Conservation (phyloP, 2,797 vertebrate genomes). For the Crypturellus tataupa region DNA sequence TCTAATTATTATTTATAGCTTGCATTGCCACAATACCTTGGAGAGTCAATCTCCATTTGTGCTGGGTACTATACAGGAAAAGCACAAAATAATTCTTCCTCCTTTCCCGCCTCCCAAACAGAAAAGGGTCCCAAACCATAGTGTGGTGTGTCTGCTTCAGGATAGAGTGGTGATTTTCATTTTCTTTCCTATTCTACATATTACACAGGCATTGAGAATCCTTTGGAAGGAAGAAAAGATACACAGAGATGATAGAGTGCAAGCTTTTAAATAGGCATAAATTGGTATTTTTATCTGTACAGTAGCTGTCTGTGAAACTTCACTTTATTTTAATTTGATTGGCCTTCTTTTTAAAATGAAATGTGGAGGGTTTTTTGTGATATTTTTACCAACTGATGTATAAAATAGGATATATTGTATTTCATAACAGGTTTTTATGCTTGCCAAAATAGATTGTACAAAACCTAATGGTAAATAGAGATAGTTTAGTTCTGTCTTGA, state of each 20-base stretch:
- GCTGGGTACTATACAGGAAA: background rate
- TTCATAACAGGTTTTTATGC: constrained; percentile 75
- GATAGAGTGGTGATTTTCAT: background rate
- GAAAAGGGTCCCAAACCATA: background rate
- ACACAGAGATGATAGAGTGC: background rate
- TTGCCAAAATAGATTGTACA: constrained; percentile 79
- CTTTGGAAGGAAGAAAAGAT: constrained; percentile 12
- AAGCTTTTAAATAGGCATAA: constrained; percentile 27
- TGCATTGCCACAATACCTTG: background rate
- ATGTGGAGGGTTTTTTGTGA: constrained; percentile 25
- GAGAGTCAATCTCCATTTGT: background rate
- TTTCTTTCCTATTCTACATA: background rate
- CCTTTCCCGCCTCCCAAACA: too few species aligned
- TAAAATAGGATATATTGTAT: constrained; percentile 51
- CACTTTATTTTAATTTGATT: constrained; percentile 54
- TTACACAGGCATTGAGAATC: background rate
- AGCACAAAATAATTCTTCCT: background rate
- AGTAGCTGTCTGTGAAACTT: background rate
- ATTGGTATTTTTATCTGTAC: background rate
- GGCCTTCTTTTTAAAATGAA: constrained; percentile 43
- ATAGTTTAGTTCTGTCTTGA: constrained; percentile 74
- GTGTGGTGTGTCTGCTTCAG: background rate
- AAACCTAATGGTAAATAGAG: constrained; percentile 72
- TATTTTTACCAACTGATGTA: constrained; percentile 13
- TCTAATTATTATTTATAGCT: constrained; percentile 49